These are phyloP conservation scores for Sminthurinus aureus DNA, from an alignment of 2,888 invertebrate genomes.

Conservation along the genomic window DNA sequence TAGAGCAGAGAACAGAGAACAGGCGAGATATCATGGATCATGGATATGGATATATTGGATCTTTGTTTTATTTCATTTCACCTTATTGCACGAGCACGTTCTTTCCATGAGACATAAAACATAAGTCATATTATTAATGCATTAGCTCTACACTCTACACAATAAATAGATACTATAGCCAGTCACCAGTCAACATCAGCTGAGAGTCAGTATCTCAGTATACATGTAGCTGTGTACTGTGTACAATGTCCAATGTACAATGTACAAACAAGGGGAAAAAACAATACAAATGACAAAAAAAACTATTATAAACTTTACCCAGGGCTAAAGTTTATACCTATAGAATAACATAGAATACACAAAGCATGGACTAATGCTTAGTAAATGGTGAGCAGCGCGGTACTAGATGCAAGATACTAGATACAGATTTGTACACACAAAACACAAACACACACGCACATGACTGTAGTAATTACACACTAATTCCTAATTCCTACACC, in stretches of 20 bases:
- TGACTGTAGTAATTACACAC: constrained; percentile 6
- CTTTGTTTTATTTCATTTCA: not conserved
- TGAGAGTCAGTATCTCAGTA: no score
- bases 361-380: no score
- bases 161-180: not conserved
- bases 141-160: no score
- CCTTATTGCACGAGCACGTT: not conserved
- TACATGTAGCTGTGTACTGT: no score
- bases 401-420: not conserved
- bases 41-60: not conserved
- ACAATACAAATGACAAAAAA: constrained; percentile 9
- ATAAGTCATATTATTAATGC: not conserved
- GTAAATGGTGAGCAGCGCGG: no score
- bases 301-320: not conserved
- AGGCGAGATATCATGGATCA: no score
- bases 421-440: no score
- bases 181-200: not conserved
- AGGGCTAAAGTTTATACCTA: not conserved
- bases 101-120: not conserved
- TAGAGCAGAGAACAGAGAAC: no score
- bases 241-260: not conserved
- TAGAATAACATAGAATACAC: not conserved
- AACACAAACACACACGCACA: not conserved
- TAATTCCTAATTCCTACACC: constrained; percentile 15
- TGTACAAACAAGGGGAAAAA: not conserved